Conservation (phyloP, 2,797 vertebrate species). For the Eulemur mongoz region DNA sequence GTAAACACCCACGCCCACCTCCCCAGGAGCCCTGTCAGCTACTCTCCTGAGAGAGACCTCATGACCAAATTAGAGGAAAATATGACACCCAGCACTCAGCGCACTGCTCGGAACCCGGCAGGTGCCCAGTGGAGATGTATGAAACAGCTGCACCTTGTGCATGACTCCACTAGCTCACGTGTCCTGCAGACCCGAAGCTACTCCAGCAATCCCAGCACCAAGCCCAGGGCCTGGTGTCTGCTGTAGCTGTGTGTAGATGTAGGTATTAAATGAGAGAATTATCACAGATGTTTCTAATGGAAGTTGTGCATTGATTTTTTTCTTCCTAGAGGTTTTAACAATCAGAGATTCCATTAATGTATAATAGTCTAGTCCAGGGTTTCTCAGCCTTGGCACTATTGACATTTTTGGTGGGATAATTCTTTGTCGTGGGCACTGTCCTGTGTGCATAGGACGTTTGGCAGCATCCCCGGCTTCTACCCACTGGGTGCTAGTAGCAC, state of each 20-base stretch:
- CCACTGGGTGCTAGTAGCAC: neutral
- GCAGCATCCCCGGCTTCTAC: neutral
- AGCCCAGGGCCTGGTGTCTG: neutral
- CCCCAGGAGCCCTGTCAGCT: neutral
- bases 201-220: neutral
- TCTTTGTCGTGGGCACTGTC: neutral
- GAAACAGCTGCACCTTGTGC: neutral
- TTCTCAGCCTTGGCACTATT: neutral
- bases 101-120: neutral
- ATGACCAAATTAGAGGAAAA: neutral
- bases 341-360: neutral
- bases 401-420: neutral
- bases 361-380: neutral
- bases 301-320: neutral
- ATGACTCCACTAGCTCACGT: fast-evolving
- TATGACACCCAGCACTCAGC: neutral
- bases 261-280: neutral
- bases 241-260: fast-evolving
- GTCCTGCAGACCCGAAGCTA: neutral
- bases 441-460: neutral
- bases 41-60: neutral
- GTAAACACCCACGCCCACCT: neutral
- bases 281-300: neutral
- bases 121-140: neutral
- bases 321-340: neutral